A percentile compares a stretch with the other conserved stretches of the same genome.
These are phyloP conservation scores for Cyprinus carpio DNA, from an alignment of 2,113 vertebrate species.

Conservation along the genomic window DNA sequence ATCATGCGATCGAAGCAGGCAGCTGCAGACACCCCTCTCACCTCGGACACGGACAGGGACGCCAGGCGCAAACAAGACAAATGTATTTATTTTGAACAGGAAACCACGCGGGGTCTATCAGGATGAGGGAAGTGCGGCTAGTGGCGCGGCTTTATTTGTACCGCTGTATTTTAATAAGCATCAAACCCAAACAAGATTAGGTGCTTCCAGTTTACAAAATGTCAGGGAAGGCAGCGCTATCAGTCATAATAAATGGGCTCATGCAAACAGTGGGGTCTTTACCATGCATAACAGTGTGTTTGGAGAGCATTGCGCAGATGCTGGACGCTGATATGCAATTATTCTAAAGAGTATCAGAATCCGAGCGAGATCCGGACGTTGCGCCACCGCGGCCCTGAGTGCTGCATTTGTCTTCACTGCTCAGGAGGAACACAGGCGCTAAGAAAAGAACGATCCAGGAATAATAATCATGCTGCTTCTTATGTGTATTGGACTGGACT, in stretches of 20 bases:
- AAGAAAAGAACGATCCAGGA: conserved; percentile 63
- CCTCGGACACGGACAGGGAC: conserved; percentile 69
- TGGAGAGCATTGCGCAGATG: conserved; percentile 73
- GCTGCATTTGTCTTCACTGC: conserved; percentile 61
- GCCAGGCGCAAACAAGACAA: conserved; percentile 73
- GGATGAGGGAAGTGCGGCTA: conserved; percentile 67
- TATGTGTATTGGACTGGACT: not conserved
- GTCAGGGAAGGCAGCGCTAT: conserved; percentile 80
- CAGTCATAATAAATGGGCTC: conserved; percentile 84
- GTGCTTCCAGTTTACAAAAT: conserved; percentile 79
- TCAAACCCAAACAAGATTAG: conserved; percentile 82
- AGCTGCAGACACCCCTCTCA: conserved; percentile 69
- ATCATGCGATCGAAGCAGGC: conserved; percentile 72
- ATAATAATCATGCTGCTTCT: conserved; percentile 36
- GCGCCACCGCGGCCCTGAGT: conserved; percentile 60
- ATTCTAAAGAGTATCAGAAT: conserved; percentile 84
- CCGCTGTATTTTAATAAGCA: conserved; percentile 82
- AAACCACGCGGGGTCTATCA: conserved; percentile 73
- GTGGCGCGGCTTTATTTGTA: conserved; percentile 71
- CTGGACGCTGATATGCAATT: conserved; percentile 82
- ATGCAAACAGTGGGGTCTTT: conserved; percentile 78
- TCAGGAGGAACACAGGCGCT: conserved; percentile 74
- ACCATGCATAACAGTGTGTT: conserved; percentile 78
- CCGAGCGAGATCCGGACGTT: conserved; percentile 71
- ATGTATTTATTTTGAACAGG: conserved; percentile 79